A percentile compares a stretch with the other conserved stretches of the same genome.
Evolutionary conservation across 2,797 vertebrate genomes (phyloP).

Genomic region (Eurystomus glaucurus): DNA sequence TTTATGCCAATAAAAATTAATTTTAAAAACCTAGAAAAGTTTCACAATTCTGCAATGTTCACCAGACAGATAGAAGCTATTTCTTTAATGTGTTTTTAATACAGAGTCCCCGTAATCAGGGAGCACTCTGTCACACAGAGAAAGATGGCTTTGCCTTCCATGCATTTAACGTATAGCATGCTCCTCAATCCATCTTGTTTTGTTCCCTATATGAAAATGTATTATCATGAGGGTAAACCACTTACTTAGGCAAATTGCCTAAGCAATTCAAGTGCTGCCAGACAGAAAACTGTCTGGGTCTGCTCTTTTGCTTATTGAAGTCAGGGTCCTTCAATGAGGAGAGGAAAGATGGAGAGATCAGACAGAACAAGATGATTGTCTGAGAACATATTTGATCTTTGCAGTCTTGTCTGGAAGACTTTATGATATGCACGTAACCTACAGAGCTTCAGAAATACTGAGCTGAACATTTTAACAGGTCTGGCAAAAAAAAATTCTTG

Average conservation of each 20-base stretch:
- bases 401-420: background rate
- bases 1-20: constrained; percentile 36
- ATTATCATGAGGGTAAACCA: constrained; percentile 32
- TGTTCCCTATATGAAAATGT: background rate
- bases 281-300: constrained; percentile 36
- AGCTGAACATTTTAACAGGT: background rate
- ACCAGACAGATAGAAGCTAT: background rate
- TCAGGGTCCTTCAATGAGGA: background rate
- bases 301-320: background rate
- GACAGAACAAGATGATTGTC: background rate
- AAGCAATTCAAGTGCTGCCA: constrained; percentile 31
- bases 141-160: constrained; percentile 4
- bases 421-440: background rate
- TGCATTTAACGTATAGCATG: background rate
- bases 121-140: background rate
- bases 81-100: constrained; percentile 34
- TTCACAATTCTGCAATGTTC: constrained; percentile 15
- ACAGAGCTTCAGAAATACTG: background rate
- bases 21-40: constrained; percentile 3
- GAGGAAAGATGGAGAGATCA: background rate
- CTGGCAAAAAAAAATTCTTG: background rate
- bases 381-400: constrained; percentile 36
- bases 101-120: background rate
- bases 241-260: constrained; percentile 38
- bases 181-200: background rate